phyloP scores from a whole-genome alignment of 2,888 invertebrate species.

The Napeogenes inachia region DNA sequence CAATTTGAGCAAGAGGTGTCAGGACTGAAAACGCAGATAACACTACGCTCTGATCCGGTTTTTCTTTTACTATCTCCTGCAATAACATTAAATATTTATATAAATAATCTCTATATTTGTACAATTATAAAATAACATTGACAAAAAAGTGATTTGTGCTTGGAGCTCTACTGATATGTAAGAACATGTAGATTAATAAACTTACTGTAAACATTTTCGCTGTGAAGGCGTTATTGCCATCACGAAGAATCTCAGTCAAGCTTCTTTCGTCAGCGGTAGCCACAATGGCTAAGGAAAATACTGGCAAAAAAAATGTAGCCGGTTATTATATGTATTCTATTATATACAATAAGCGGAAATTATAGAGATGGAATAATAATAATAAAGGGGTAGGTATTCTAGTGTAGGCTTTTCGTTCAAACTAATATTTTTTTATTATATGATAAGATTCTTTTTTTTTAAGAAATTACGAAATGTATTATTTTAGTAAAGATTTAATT shows the following conservation, averaged over 20 bases:
- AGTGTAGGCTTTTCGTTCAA: too few species aligned
- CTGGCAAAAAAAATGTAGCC: conserved; percentile 14
- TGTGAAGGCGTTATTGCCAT: conserved; percentile 13
- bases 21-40: conserved; percentile 69
- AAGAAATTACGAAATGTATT: too few species aligned
- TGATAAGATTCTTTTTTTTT: too few species aligned
- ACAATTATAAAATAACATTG: too few species aligned
- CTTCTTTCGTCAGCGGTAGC: conserved; percentile 38
- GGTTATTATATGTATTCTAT: not conserved
- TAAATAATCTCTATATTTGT: too few species aligned
- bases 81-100: conserved; percentile 23
- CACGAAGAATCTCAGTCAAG: conserved; percentile 26
- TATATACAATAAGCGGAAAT: too few species aligned
- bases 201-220: conserved; percentile 9
- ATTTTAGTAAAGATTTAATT: too few species aligned
- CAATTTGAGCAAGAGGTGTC: conserved; percentile 56
- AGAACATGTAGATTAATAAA: not conserved
- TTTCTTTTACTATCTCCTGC: conserved; percentile 49
- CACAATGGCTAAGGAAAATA: conserved; percentile 36
- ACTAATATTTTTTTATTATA: too few species aligned
- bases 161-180: too few species aligned
- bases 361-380: too few species aligned
- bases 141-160: too few species aligned
- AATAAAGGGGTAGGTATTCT: too few species aligned
- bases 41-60: conserved; percentile 51